Evolutionary conservation across 2,113 vertebrate species (phyloP).

Genomic region (Phrynosoma blainvillii): DNA sequence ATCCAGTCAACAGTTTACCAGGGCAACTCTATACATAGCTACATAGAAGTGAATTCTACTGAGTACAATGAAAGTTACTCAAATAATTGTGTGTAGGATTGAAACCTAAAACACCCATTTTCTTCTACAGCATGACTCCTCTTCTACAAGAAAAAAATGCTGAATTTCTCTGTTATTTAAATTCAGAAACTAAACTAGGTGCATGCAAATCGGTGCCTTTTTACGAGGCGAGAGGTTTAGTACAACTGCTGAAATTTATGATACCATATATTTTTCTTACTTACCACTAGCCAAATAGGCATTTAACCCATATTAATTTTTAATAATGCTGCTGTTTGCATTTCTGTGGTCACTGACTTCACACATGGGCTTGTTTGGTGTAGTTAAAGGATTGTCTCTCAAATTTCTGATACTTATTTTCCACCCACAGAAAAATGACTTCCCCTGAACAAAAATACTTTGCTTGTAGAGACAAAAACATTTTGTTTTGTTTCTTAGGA

Average conservation of each 20-base stretch:
- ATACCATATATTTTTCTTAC: conserved; percentile 49
- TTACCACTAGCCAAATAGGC: conserved; percentile 55
- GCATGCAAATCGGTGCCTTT: conserved; percentile 60
- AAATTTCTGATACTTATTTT: neutral
- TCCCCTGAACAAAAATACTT: neutral
- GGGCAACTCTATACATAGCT: neutral
- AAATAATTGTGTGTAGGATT: neutral
- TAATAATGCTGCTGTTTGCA: conserved; percentile 68
- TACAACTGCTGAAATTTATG: conserved; percentile 60
- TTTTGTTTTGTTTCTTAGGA: neutral
- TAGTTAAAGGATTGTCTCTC: neutral
- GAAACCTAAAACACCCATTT: conserved; percentile 22
- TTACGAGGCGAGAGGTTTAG: conserved; percentile 54
- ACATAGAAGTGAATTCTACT: neutral
- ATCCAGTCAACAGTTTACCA: conserved; percentile 11
- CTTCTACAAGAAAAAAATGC: neutral
- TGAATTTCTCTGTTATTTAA: conserved; percentile 54
- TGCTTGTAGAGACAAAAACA: neutral
- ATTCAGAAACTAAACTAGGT: conserved; percentile 54
- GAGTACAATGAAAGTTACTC: neutral
- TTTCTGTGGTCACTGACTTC: conserved; percentile 36
- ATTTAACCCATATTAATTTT: conserved; percentile 73
- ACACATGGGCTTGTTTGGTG: neutral
- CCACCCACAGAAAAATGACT: neutral
- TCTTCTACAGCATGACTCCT: conserved; percentile 30